These are phyloP conservation scores for Epinephelus moara DNA, from an alignment of 2,113 vertebrate genomes.

Conservation along the genomic window DNA sequence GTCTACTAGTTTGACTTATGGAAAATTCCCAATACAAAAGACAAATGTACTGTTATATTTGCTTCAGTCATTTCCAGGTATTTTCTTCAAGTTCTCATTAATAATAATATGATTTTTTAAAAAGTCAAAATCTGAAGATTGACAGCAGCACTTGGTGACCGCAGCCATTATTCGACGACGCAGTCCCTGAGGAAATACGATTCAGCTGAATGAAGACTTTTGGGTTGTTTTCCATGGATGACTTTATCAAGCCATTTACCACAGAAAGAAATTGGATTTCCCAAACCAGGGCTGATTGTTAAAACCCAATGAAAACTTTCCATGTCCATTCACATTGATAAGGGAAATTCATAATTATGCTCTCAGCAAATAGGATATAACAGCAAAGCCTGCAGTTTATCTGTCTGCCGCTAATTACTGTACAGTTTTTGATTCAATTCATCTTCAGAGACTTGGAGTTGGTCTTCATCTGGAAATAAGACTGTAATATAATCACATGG, in stretches of 20 bases:
- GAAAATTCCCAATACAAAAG: neutral
- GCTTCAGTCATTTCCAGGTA: neutral
- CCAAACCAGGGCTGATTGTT: neutral
- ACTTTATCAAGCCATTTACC: conserved; percentile 36
- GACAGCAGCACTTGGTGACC: neutral
- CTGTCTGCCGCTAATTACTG: conserved; percentile 18
- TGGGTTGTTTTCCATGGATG: conserved; percentile 1
- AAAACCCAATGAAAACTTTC: neutral
- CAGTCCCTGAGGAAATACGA: neutral
- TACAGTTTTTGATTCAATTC: neutral
- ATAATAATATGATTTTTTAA: neutral
- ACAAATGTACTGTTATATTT: neutral
- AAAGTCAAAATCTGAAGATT: neutral
- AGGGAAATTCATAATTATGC: conserved; percentile 17
- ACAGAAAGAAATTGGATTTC: conserved; percentile 46
- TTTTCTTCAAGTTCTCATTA: neutral
- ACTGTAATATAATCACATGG: neutral
- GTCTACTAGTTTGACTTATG: neutral
- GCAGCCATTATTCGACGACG: neutral
- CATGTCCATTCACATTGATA: conserved; percentile 35
- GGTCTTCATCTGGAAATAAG: neutral
- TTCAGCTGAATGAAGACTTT: conserved; percentile 6
- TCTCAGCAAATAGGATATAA: conserved; percentile 13
- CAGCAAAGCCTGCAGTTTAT: neutral
- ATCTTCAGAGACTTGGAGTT: neutral